Conservation (phyloP, 2,113 vertebrate genomes). For the Coptodon bakossiorum region DNA sequence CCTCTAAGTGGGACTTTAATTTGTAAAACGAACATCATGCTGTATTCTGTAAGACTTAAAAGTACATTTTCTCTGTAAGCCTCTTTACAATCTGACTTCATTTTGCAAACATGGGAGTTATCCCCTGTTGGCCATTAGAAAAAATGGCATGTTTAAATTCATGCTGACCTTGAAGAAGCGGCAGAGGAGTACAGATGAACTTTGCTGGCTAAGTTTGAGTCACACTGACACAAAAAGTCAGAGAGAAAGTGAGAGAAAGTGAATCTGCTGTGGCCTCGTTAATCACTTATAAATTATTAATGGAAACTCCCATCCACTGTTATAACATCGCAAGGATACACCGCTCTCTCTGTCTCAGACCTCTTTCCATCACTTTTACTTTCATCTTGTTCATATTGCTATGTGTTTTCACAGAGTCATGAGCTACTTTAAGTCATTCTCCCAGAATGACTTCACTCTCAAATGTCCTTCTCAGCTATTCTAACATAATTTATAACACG, state of each 20-base stretch:
- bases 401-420: background rate
- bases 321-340: background rate
- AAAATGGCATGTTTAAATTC: background rate
- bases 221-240: background rate
- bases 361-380: background rate
- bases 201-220: background rate
- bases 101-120: background rate
- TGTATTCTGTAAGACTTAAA: background rate
- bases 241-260: background rate
- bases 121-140: background rate
- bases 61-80: background rate
- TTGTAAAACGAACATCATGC: background rate
- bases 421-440: background rate
- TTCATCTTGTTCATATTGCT: background rate
- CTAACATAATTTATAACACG: background rate
- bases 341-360: background rate
- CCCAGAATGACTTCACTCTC: background rate
- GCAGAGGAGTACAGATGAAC: background rate
- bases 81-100: background rate
- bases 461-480: background rate
- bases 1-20: background rate
- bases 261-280: background rate
- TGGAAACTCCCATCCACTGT: constrained; percentile 8
- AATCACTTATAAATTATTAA: constrained; percentile 46
- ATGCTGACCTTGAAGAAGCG: background rate